Conservation (phyloP, 2,113 vertebrate species). For the Oncorhynchus kisutch region DNA sequence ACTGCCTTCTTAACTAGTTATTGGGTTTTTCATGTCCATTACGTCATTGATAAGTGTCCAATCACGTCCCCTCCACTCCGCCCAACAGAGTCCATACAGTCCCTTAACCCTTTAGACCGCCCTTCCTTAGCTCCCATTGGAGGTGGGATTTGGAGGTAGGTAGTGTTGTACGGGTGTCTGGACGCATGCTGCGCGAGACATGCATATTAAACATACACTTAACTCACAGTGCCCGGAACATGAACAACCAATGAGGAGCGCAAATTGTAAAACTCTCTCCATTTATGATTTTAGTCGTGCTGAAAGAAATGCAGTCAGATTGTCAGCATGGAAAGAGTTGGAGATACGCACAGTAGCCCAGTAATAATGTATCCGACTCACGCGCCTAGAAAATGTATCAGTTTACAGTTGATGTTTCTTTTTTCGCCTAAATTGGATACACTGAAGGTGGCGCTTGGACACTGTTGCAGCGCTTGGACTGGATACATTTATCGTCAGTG, state of each 20-base stretch:
- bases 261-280: no score
- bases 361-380: background rate
- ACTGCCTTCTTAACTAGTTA: slow-evolving; percentile 90
- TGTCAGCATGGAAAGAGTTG: no score
- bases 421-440: slow-evolving; percentile 59
- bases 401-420: slow-evolving; percentile 7
- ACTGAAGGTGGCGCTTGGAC: slow-evolving; percentile 84
- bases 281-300: no score
- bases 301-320: no score
- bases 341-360: no score
- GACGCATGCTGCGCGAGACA: slow-evolving; percentile 73
- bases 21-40: slow-evolving; percentile 79
- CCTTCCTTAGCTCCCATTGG: slow-evolving; percentile 46
- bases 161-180: slow-evolving; percentile 62
- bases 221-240: slow-evolving; percentile 49
- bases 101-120: slow-evolving; percentile 69
- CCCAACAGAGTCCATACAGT: slow-evolving; percentile 68
- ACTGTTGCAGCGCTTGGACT: slow-evolving; percentile 64
- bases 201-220: slow-evolving; percentile 71
- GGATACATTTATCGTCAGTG: slow-evolving; percentile 35
- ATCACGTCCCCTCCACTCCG: slow-evolving; percentile 77
- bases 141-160: slow-evolving; percentile 59
- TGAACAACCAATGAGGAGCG: slow-evolving; percentile 20
- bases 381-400: background rate
- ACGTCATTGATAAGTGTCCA: slow-evolving; percentile 83